These are phyloP conservation scores for Phallusia fumigata DNA, from an alignment of 23 tunicate species.

Conservation along the genomic window DNA sequence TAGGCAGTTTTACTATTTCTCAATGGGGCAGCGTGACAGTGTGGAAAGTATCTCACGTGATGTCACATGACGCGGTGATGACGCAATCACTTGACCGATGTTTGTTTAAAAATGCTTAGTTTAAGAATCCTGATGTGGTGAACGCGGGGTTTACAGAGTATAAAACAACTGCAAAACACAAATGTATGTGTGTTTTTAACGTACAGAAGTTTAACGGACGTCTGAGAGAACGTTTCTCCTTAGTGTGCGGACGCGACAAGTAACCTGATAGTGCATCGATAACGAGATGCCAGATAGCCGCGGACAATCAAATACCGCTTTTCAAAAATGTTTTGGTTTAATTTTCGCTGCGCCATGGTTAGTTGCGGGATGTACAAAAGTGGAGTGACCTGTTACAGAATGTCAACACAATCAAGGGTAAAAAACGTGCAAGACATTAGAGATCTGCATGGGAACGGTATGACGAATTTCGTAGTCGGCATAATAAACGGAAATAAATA, in stretches of 20 bases:
- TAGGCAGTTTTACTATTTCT: background rate
- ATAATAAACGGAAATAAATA: background rate
- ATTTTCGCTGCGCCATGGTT: background rate
- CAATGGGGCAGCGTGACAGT: background rate
- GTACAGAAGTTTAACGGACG: background rate
- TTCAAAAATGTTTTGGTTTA: background rate
- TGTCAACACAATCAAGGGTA: background rate
- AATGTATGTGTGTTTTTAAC: background rate
- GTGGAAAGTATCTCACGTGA: background rate
- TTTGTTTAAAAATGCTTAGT: background rate
- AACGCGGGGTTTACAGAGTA: too few species aligned
- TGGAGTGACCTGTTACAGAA: background rate
- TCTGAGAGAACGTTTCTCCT: background rate
- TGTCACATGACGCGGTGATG: background rate
- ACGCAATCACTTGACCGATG: background rate
- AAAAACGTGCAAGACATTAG: background rate
- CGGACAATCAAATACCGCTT: background rate
- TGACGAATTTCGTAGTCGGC: too few species aligned
- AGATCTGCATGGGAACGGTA: too few species aligned
- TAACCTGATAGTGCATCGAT: too few species aligned
- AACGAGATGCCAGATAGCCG: background rate
- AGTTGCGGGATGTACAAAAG: background rate
- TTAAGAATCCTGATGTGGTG: too few species aligned
- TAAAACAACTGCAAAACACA: background rate
- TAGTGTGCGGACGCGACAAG: background rate